Percentiles rank a stretch among this genome's conserved stretches.
Evolutionary conservation across 1,140 invertebrate genomes (phyloP).

Genomic region (Drosophila nigrodunni): DNA sequence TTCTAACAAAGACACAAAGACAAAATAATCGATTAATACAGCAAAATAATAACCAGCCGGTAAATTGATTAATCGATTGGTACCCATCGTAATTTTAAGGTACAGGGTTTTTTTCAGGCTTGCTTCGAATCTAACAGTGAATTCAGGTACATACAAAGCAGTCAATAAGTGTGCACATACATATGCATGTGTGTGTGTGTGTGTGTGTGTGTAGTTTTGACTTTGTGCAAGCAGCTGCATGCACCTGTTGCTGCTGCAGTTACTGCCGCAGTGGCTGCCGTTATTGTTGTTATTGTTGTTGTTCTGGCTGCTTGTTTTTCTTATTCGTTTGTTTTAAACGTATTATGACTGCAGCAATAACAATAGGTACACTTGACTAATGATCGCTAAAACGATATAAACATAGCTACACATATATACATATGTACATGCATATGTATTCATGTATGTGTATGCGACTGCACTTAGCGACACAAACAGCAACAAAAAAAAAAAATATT

Average conservation of each 20-base stretch:
- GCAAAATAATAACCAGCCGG: too few relatives aligned
- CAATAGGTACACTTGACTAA: slow-evolving; percentile 35
- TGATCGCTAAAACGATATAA: slow-evolving; percentile 29
- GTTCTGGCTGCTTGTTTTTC: slow-evolving; percentile 7
- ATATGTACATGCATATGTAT: neutral
- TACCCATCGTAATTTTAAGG: too few relatives aligned
- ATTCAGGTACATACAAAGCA: slow-evolving; percentile 10
- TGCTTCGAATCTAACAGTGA: slow-evolving; percentile 26
- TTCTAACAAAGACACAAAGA: too few relatives aligned
- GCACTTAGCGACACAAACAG: slow-evolving; percentile 8
- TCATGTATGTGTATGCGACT: neutral
- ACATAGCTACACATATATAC: neutral
- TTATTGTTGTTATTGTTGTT: too few relatives aligned
- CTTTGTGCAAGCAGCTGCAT: slow-evolving; percentile 23
- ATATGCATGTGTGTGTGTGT: neutral
- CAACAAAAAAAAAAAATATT: slow-evolving; percentile 6
- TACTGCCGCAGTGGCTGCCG: neutral
- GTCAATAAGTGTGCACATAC: neutral
- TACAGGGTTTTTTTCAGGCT: neutral
- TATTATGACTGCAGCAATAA: slow-evolving; percentile 21
- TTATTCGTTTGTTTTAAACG: slow-evolving; percentile 12
- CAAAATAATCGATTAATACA: too few relatives aligned
- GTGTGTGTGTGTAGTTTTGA: slow-evolving; percentile 1
- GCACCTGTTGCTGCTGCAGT: slow-evolving; percentile 40
- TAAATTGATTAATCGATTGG: too few relatives aligned